phyloP scores from a whole-genome alignment of 2,113 vertebrate genomes.

The Neopipo cinnamomea region DNA sequence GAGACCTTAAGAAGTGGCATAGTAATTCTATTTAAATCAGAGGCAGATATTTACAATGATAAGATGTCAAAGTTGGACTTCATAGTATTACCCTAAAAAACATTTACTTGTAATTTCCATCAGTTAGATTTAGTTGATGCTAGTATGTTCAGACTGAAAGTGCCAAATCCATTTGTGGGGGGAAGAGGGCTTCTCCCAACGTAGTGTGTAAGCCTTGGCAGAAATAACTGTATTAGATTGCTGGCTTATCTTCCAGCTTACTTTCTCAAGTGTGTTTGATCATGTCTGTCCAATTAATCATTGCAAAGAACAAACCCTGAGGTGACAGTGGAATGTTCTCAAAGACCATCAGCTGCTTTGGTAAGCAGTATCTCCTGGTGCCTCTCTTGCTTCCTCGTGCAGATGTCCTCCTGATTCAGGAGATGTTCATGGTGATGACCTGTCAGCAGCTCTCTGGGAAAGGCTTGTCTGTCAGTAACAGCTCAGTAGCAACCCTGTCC shows the following conservation, averaged over 20 bases:
- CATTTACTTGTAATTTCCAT: background rate
- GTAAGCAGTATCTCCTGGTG: background rate
- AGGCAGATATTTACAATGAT: background rate
- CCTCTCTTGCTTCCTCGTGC: background rate
- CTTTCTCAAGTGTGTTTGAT: background rate
- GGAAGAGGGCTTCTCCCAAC: background rate
- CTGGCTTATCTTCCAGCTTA: background rate
- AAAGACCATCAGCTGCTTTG: background rate
- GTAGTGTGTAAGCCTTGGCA: background rate
- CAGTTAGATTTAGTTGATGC: background rate
- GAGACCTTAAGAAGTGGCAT: background rate
- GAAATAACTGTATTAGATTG: background rate
- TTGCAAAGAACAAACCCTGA: background rate
- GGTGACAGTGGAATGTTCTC: background rate
- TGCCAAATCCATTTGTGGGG: background rate
- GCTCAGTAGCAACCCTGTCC: background rate
- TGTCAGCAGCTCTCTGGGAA: background rate
- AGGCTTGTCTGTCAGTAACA: rapidly evolving
- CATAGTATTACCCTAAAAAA: background rate
- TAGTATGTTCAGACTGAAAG: background rate
- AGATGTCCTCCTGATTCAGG: background rate
- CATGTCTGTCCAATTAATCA: background rate
- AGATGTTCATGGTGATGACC: rapidly evolving
- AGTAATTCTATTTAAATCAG: slow-evolving; percentile 2
- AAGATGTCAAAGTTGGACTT: background rate